Base-by-base conservation (phyloP, 2,888 invertebrate species). In the Dolichomitus sp. region DNA sequence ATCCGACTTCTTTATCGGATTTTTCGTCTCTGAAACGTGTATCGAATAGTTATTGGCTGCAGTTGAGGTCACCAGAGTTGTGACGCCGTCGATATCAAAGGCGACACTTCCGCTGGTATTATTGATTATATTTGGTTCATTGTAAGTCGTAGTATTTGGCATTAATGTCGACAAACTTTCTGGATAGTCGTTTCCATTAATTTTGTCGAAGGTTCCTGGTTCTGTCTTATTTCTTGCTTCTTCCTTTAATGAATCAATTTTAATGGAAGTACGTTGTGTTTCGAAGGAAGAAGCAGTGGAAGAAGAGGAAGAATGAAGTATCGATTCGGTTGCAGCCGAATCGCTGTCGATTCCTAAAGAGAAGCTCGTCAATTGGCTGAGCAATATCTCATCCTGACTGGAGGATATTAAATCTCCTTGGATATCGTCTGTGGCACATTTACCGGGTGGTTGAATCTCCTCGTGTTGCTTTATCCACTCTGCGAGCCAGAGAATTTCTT, bases 391-490 rank as follows among this genome's bases (percentile, higher is more conserved):
- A 19, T 61, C 19, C 11, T 9, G n/a, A 6, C 27, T 27, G 27
- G 54, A 27, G 12, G 54, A 50, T 17, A 57, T 37, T n/a, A 33
- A 17, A 59, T n/a, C 12, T 7, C 30, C 14, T 17, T n/a, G 59
- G 7, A 59, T 19, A 37, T 6, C 33, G 2, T 57, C 57, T 2
- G 19, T 61, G 23, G 70, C 74, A 78, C 93, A 93, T 76, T 83
- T 89, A 9, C 89, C 90, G 40, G 87, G 83, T 27, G 86, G 92
- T 76, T 93, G 91, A 3, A 83, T 82, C 0, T 94, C 94, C 42
- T 94, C 92, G 82, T 95, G 94, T 33, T 94, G 92, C 50, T 94
- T 94, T 94, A 97, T 95, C 97, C 97, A 97, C 81, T 95, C 95
- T 37, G 95, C 95, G 0, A 96, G 90, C 96, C 96, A 96, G 83